Evolutionary conservation across 2,888 invertebrate genomes (phyloP).

Genomic region (Plagodis dolabraria): DNA sequence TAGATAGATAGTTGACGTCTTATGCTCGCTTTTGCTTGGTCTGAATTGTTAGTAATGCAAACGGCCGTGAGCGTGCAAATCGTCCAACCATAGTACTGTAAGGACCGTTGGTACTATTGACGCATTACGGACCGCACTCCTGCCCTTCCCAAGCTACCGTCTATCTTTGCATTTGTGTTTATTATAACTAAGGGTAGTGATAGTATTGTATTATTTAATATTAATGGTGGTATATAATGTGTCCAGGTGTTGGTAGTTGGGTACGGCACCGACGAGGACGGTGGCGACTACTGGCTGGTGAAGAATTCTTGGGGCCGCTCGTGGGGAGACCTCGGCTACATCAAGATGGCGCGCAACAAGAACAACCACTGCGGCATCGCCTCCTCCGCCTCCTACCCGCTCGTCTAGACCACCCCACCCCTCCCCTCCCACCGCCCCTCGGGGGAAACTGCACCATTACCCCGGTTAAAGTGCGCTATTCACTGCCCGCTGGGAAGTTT

Average conservation of each 20-base stretch:
- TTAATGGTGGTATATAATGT: no score
- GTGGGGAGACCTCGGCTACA: constrained; percentile 95
- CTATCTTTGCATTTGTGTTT: no score
- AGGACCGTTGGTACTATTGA: no score
- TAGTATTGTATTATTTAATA: no score
- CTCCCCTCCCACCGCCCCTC: not conserved
- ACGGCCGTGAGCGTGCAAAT: no score
- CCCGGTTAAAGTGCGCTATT: not conserved
- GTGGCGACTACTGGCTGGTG: constrained; percentile 93
- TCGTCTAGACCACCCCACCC: constrained; percentile 83
- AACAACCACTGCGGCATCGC: constrained; percentile 96
- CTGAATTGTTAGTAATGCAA: no score
- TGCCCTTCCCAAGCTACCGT: no score
- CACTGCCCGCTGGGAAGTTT: not conserved
- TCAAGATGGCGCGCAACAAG: constrained; percentile 94
- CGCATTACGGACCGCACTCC: no score
- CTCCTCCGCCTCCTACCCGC: constrained; percentile 92
- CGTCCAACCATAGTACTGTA: no score
- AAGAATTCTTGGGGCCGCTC: constrained; percentile 93
- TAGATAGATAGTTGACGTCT: no score
- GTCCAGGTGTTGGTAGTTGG: constrained; percentile 89
- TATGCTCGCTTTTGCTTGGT: no score
- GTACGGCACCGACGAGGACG: constrained; percentile 89
- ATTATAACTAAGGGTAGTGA: no score
- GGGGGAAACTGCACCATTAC: not conserved